Evolutionary conservation across 2,797 vertebrate genomes (phyloP), one percentile per base, ranked within the genome.

Genomic region (Pagetopsis macropterus): DNA sequence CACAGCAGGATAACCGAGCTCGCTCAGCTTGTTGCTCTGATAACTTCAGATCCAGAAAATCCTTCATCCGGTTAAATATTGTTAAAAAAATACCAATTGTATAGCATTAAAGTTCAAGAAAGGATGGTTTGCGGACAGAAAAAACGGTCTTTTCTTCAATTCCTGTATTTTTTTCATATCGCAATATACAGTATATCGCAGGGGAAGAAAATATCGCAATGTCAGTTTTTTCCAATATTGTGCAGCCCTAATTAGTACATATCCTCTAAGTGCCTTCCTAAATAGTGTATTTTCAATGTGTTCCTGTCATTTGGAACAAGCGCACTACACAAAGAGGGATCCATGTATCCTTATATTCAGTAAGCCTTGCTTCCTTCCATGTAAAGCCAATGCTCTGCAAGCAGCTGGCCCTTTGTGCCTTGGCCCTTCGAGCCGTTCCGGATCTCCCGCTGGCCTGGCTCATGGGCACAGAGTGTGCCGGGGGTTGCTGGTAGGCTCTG

Each of bases 341-440:
- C 46, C 71, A 81, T 87, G 79, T 74, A 79, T 89, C 76, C 72
- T 84, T 84, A 55, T 27, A 84, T 80, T 89, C 81, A 90, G 70
- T 65, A 70, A 86, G 68, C 68, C 43, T 56, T 69, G 65, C 84
- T 88, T 89, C 81, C 75, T 78, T 63, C 74, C 58, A 65, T 84
- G 84, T 88, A 76, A 88, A 83, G 78, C 84, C 82, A 77, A 58
- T 69, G 84, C 85, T 90, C 89, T 87, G 76, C 83, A 83, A 90
- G 91, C 94, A 95, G 94, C 93, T 94, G 93, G 89, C 87, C 88
- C 81, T 93, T 95, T 93, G 90, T 93, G 91, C 79, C 78, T 88
- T 86, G 83, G 85, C 89, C 82, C 76, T 88, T 89, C 66, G 79
- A 84, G 83, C 75, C 77, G 55, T 84, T 93, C 94, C 93, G 91